Evolutionary conservation across 2,113 vertebrate genomes (phyloP), one percentile per base, ranked within the genome.

Genomic region (Polyodon spathula): DNA sequence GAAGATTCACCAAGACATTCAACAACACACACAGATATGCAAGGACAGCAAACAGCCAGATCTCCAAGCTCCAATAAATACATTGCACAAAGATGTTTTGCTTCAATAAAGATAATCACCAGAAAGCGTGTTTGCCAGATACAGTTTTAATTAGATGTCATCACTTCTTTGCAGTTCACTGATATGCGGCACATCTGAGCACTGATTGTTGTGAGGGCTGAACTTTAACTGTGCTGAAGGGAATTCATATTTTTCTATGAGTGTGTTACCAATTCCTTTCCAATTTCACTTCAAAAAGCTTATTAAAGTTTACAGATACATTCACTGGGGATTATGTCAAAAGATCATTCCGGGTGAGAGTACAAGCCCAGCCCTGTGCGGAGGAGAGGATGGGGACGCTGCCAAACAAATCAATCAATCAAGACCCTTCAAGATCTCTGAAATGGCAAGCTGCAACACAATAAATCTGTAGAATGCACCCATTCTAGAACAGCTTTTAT

Each of bases 141-240:
- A 48, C 43, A 16, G 38, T 61, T 52, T 41, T 56, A 43, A 68
- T 59, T 61, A 62, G 53, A 54, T 17, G 54, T 62, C 63, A 66
- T 63, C 59, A 66, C 62, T n/a, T 37, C 38, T 56, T 52, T 15
- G n/a, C 50, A 60, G 55, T 54, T 46, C 37, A 52, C 41, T 41
- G 40, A 59, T 66, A 63, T 65, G 58, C 37, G 55, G n/a, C 56
- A 52, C 39, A 62, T 62, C 61, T 53, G 54, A 41, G n/a, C 8
- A 57, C 43, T 46, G 51, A 60, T n/a, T 58, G 53, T 39, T 59
- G 40, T 50, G 50, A 55, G 55, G 50, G 54, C 40, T 40, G 43
- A 6, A 46, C 50, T 54, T 17, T 54, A 40, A 37, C 60, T 62
- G 17, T n/a, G 57, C 46, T 27, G 17, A 27, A 56, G 27, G 27